phyloP scores from a whole-genome alignment of 2,113 vertebrate genomes.

The Tympanuchus pallidicinctus region DNA sequence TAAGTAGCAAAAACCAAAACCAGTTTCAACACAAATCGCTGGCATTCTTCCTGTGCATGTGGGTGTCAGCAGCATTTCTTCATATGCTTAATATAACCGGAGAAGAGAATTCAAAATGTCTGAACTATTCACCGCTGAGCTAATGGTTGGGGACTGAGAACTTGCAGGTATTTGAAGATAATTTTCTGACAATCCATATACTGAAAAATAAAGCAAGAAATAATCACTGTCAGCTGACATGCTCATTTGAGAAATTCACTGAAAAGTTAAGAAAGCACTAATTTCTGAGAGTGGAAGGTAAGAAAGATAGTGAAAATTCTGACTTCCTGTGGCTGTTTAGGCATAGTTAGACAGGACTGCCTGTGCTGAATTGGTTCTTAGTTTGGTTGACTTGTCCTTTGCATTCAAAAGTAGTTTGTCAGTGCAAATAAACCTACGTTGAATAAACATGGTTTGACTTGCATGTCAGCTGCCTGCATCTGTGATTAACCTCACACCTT shows the following conservation, averaged over 20 bases:
- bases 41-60: not conserved
- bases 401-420: not conserved
- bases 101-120: not conserved
- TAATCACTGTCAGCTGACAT: not conserved
- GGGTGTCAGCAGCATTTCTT: not conserved
- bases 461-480: slow-evolving; percentile 16
- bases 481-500: slow-evolving; percentile 46
- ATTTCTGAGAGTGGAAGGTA: not conserved
- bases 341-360: not conserved
- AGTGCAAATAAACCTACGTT: not conserved
- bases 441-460: slow-evolving; percentile 17
- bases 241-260: not conserved
- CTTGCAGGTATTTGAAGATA: not conserved
- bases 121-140: not conserved
- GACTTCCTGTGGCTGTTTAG: not conserved
- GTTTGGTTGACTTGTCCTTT: not conserved
- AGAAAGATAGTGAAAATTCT: not conserved
- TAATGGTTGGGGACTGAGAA: not conserved
- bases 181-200: not conserved
- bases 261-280: not conserved
- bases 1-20: not conserved
- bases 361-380: not conserved
- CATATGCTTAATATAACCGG: not conserved
- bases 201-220: not conserved
- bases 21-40: not conserved